A percentile compares a stretch with the other conserved stretches of the same genome.
Conservation (phyloP, 2,113 vertebrate species). For the Crocuta crocuta region DNA sequence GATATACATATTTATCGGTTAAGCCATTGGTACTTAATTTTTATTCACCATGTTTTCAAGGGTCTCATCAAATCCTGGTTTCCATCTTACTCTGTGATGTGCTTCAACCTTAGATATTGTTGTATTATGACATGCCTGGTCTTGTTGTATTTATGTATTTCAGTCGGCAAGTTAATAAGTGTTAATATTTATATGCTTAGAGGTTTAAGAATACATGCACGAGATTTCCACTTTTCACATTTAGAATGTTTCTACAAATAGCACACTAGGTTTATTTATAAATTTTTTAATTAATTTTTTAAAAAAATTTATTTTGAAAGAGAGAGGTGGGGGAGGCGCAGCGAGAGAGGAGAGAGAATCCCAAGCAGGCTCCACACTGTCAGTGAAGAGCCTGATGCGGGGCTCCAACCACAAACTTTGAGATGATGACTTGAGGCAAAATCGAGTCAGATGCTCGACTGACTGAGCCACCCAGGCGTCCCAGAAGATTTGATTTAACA, state of each 20-base stretch:
- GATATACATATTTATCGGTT: not conserved
- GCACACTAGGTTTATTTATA: not conserved
- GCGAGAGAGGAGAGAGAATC: too few relatives aligned
- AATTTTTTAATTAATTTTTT: too few relatives aligned
- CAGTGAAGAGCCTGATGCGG: too few relatives aligned
- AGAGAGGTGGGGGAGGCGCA: too few relatives aligned
- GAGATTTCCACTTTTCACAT: not conserved
- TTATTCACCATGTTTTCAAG: not conserved
- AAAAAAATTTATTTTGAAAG: too few relatives aligned
- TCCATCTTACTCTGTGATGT: too few relatives aligned
- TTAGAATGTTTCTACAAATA: not conserved
- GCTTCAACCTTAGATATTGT: not conserved
- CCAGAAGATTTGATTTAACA: not conserved
- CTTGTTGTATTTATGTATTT: not conserved
- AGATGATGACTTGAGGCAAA: too few relatives aligned
- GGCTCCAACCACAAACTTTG: too few relatives aligned
- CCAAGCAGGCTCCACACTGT: too few relatives aligned
- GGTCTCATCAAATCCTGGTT: not conserved
- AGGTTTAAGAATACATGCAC: not conserved
- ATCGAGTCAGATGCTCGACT: too few relatives aligned
- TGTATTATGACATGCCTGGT: rapidly evolving
- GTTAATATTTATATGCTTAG: not conserved
- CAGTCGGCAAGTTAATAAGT: not conserved
- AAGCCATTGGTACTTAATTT: not conserved
- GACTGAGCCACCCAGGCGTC: too few relatives aligned